These are phyloP conservation scores for Tragulus kanchil DNA, from an alignment of 2,113 vertebrate species.

Conservation along the genomic window DNA sequence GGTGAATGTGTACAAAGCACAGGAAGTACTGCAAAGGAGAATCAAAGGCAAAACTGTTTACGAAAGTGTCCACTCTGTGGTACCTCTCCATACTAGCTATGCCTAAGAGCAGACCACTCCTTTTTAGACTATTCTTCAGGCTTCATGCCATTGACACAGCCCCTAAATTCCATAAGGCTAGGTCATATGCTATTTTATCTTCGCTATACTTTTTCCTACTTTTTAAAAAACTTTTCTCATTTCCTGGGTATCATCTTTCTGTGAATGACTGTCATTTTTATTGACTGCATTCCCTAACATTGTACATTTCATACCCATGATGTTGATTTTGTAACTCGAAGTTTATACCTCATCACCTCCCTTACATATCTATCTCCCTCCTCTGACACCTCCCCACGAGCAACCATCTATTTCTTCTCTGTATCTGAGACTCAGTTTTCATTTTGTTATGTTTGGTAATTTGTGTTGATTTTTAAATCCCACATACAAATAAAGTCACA, in stretches of 20 bases:
- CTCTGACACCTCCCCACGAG: neutral
- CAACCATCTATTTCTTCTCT: neutral
- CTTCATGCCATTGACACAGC: neutral
- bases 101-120: rapidly evolving
- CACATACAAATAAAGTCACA: neutral
- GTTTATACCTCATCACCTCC: too few species aligned
- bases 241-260: neutral
- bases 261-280: neutral
- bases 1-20: neutral
- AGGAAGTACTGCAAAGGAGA: neutral
- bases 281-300: neutral
- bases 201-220: neutral
- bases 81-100: too few species aligned
- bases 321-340: neutral
- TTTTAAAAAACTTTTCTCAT: neutral
- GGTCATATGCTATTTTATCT: neutral
- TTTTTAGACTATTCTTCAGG: neutral
- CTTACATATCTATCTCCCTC: neutral
- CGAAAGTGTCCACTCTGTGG: rapidly evolving
- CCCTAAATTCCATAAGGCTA: neutral
- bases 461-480: neutral
- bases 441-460: neutral
- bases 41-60: neutral
- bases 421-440: neutral
- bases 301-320: neutral